phyloP scores from a whole-genome alignment of 2,888 invertebrate genomes.

The Ochlodes sylvanus region DNA sequence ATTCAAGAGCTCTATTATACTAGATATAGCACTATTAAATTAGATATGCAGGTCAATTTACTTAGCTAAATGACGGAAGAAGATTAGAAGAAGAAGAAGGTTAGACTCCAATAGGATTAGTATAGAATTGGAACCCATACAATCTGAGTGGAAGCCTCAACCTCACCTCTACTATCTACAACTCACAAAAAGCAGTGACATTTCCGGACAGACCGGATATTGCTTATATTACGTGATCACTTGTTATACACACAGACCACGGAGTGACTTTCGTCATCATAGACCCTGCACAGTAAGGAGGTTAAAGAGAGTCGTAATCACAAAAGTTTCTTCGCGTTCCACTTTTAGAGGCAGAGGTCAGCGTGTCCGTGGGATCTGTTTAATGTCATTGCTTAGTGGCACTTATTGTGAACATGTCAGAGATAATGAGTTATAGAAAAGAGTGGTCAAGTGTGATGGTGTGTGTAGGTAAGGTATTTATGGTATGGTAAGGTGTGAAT shows the following conservation, averaged over 20 bases:
- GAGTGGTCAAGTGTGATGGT: background rate
- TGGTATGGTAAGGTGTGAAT: too few relatives aligned
- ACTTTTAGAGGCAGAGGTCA: slow-evolving; percentile 28
- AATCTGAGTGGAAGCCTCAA: too few relatives aligned
- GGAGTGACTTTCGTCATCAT: background rate
- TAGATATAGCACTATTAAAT: too few relatives aligned
- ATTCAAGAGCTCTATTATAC: too few relatives aligned
- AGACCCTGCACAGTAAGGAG: slow-evolving; percentile 24
- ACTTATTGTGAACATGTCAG: background rate
- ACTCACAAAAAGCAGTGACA: too few relatives aligned
- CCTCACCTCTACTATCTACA: too few relatives aligned
- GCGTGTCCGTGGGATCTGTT: slow-evolving; percentile 23
- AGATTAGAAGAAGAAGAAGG: too few relatives aligned
- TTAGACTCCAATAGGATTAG: too few relatives aligned
- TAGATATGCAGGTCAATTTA: too few relatives aligned
- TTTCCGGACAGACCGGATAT: background rate
- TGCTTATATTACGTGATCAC: background rate
- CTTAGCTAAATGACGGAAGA: too few relatives aligned
- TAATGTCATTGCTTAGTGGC: slow-evolving; percentile 14
- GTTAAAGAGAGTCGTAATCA: slow-evolving; percentile 35
- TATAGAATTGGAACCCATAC: too few relatives aligned
- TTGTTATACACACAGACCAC: background rate
- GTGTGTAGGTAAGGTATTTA: too few relatives aligned
- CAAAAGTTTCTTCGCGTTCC: slow-evolving; percentile 30
- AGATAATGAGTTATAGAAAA: slow-evolving; percentile 1